Base-by-base conservation (phyloP, 92 coral and sea anemone genomes). In the Phenganax stokvisi region DNA sequence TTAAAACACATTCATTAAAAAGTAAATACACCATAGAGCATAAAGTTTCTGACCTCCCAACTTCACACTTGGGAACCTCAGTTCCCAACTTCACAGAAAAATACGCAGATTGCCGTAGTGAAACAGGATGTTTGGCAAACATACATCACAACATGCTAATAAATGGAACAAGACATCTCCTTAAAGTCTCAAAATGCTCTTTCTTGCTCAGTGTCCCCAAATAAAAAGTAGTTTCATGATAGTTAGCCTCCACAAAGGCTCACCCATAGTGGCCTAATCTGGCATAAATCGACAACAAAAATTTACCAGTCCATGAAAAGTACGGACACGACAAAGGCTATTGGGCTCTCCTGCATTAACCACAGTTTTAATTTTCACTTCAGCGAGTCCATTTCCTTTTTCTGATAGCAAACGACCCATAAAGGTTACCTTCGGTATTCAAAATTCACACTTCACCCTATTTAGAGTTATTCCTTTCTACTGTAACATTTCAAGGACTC, bases 301-400 rank as follows among this genome's bases (percentile, higher is more conserved):
- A 73, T 51, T 51, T 16, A 56, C 59, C 77, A 73, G 28, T 7
- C 59, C 59, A 7, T 16, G 61, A 37, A 73, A 73, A 51, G 59
- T 73, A 2, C 59, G 77, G 7, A 73, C 60, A 51, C 51, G 59
- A 6, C 17, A 52, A 5, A 29, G 30, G 9, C 17, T 37, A 11
- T 71, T 12, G 17, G 55, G 75, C 16, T 44, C 55, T 13, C 56
- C n/a, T 53, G 56, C 75, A 53, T 71, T 31, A 3, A 29, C 80
- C 61, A 89, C 87, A 28, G 90, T 90, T 71, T 80, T 81, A 68
- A 84, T 85, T 71, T 79, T 77, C 6, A 54, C 65, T 60, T 88
- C 62, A 55, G 87, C 72, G 11, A 86, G 90, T 12, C 89, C 89
- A 20, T 87, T 90, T 15, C 90, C 89, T 60, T 71, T 76, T 0